Evolutionary conservation across 2,113 vertebrate species (phyloP).

Genomic region (Bostrychus sinensis): DNA sequence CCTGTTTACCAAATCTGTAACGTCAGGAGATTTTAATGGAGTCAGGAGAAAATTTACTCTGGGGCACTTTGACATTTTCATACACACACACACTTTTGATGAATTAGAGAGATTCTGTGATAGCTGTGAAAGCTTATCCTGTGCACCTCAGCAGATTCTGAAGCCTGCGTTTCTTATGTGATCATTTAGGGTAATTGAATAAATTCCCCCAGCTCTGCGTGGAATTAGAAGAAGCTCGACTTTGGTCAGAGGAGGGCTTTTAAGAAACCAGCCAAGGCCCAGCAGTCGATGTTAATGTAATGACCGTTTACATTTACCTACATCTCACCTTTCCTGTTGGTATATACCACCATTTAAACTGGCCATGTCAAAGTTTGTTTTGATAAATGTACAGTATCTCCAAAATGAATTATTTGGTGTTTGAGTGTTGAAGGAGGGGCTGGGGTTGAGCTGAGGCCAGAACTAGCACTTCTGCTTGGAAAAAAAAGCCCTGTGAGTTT

Average conservation of each 20-base stretch:
- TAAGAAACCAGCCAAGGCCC: conserved; percentile 66
- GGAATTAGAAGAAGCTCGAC: conserved; percentile 71
- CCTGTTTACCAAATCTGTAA: conserved; percentile 52
- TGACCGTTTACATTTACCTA: conserved; percentile 76
- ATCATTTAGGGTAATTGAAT: conserved; percentile 80
- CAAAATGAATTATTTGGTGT: conserved; percentile 67
- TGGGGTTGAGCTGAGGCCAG: conserved; percentile 54
- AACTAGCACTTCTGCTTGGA: conserved; percentile 73
- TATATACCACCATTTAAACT: conserved; percentile 54
- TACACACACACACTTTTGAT: conserved; percentile 61
- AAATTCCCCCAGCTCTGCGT: conserved; percentile 68
- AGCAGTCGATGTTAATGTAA: conserved; percentile 79
- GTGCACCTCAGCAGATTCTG: conserved; percentile 79
- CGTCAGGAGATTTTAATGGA: conserved; percentile 45
- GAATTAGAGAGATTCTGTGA: conserved; percentile 67
- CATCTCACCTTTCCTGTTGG: conserved; percentile 77
- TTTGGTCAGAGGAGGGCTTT: conserved; percentile 74
- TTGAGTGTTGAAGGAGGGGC: conserved; percentile 22
- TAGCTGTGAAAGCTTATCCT: conserved; percentile 72
- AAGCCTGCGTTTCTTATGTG: conserved; percentile 65
- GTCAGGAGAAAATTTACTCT: conserved; percentile 64
- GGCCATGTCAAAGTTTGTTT: conserved; percentile 72
- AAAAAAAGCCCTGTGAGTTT: conserved; percentile 67
- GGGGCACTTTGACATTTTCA: conserved; percentile 60
- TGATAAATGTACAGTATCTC: conserved; percentile 60